Evolutionary conservation across 2,113 vertebrate species (phyloP).

Genomic region (Nerophis ophidion): DNA sequence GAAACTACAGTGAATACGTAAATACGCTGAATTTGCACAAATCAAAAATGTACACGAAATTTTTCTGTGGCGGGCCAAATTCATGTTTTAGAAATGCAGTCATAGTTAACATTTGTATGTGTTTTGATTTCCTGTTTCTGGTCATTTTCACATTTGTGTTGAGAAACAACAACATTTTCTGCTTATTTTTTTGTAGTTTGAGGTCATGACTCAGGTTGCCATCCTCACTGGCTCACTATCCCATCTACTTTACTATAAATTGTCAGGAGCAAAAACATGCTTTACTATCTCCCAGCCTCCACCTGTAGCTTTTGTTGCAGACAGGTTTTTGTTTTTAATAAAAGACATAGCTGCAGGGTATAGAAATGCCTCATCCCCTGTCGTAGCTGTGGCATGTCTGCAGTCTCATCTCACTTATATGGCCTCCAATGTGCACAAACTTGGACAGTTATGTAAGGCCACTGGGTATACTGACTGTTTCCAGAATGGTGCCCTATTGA

Average conservation of each 20-base stretch:
- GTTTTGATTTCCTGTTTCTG: too few relatives aligned
- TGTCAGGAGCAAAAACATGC: constrained; percentile 5
- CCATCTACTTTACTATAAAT: not conserved
- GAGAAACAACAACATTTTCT: too few relatives aligned
- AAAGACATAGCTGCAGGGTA: constrained; percentile 34
- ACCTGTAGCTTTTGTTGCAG: constrained; percentile 6
- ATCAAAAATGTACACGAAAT: too few relatives aligned
- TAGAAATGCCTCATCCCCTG: constrained; percentile 46
- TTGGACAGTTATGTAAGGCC: constrained; percentile 22
- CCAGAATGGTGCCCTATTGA: constrained; percentile 30
- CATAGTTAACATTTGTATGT: too few relatives aligned
- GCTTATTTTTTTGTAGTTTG: not conserved
- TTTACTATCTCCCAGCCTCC: constrained; percentile 3
- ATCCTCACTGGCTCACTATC: not conserved
- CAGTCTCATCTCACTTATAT: constrained; percentile 7
- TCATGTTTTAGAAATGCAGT: too few relatives aligned
- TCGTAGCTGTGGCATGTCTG: constrained; percentile 39
- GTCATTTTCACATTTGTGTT: too few relatives aligned
- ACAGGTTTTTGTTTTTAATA: constrained; percentile 30
- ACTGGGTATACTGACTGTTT: constrained; percentile 14
- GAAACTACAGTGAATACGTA: too few relatives aligned
- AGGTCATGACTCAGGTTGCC: not conserved
- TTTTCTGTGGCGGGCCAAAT: too few relatives aligned
- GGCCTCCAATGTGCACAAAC: not conserved
- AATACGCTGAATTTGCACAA: too few relatives aligned